Conservation (phyloP, 2,888 invertebrate species). For the Drosophila stalkeri region DNA sequence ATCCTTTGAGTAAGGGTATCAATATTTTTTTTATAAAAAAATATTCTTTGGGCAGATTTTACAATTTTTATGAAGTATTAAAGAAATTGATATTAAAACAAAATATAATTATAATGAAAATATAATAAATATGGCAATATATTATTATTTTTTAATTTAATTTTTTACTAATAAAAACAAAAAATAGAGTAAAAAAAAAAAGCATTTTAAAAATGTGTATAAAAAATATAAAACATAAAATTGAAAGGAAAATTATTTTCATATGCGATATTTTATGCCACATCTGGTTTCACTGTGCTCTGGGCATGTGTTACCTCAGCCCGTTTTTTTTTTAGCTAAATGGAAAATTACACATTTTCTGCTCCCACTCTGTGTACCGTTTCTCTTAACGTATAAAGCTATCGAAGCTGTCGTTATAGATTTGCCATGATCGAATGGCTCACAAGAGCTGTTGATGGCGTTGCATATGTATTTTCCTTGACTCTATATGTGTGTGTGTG, state of each 20-base stretch:
- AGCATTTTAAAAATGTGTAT: no score
- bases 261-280: background rate
- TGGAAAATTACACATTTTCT: constrained; percentile 29
- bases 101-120: no score
- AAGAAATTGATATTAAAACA: no score
- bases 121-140: no score
- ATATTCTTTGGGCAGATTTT: no score
- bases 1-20: no score
- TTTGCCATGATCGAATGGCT: constrained; percentile 72
- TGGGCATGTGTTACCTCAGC: background rate
- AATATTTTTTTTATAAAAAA: no score
- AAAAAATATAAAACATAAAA: no score
- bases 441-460: constrained; percentile 64
- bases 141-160: no score
- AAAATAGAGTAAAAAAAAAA: no score
- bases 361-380: constrained; percentile 18
- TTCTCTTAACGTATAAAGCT: constrained; percentile 48
- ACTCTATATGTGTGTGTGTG: background rate
- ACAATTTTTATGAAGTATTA: no score
- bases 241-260: background rate
- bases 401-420: constrained; percentile 74
- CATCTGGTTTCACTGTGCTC: constrained; percentile 5
- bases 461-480: background rate
- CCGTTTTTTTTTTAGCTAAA: constrained; percentile 10
- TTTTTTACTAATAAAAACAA: no score